Evolutionary conservation across 2,888 invertebrate genomes (phyloP).

Genomic region (Masnerella sp.): DNA sequence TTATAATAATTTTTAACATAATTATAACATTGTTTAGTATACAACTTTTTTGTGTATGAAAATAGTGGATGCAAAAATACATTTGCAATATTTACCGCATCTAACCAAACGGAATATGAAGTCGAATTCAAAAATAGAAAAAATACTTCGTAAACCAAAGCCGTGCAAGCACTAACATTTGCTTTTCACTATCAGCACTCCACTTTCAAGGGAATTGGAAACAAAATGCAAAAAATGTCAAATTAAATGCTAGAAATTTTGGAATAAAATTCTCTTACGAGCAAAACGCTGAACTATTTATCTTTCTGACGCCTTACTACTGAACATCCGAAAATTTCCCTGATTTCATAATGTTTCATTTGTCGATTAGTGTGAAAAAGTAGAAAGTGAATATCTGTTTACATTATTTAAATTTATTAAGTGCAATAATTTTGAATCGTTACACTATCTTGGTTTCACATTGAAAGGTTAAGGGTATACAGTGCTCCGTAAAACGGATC

Average conservation of each 20-base stretch:
- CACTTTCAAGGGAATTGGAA: too few species aligned
- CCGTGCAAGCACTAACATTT: too few species aligned
- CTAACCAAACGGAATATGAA: too few species aligned
- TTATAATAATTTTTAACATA: too few species aligned
- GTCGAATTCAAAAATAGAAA: background rate
- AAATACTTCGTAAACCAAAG: background rate
- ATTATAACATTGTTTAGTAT: too few species aligned
- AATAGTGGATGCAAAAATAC: too few species aligned
- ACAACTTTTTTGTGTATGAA: too few species aligned
- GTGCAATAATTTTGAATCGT: constrained; percentile 21
- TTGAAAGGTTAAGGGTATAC: constrained; percentile 34
- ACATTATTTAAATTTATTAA: constrained; percentile 17
- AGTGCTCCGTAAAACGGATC: constrained; percentile 7
- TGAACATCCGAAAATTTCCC: constrained; percentile 7
- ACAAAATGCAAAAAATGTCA: background rate
- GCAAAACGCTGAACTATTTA: constrained; percentile 18
- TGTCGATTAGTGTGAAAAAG: constrained; percentile 21
- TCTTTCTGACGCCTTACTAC: constrained; percentile 26
- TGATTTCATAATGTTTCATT: constrained; percentile 25
- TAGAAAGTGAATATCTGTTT: constrained; percentile 27
- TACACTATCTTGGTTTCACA: constrained; percentile 11
- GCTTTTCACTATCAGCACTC: too few species aligned
- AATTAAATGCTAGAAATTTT: constrained; percentile 2
- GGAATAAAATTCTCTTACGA: constrained; percentile 6
- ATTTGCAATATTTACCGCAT: too few species aligned